Percentiles rank a stretch among this genome's conserved stretches.
phyloP scores from a whole-genome alignment of 2,797 vertebrate genomes.

The Tympanoctomys barrerae region DNA sequence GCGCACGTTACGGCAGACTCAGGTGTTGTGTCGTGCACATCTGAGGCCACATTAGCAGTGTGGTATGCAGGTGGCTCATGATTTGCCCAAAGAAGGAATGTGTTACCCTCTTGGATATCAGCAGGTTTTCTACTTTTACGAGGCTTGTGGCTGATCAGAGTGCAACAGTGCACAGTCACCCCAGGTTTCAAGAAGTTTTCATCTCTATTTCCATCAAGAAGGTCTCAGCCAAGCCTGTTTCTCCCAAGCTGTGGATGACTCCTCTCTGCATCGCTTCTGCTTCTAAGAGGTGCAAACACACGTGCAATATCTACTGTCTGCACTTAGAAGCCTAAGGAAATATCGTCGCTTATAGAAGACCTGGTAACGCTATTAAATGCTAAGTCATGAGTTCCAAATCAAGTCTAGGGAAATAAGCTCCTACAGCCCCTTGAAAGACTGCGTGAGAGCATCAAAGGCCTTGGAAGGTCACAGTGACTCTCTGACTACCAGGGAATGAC shows the following conservation, averaged over 20 bases:
- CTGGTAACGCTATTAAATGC: neutral
- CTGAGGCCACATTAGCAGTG: neutral
- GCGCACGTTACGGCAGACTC: neutral
- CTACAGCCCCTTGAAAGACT: neutral
- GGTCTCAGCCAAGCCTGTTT: neutral
- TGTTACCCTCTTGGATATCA: neutral
- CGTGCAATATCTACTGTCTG: neutral
- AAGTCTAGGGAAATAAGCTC: neutral
- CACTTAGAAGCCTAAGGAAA: conserved; percentile 4
- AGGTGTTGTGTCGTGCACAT: neutral
- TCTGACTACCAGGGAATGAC: neutral
- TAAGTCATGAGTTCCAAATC: neutral
- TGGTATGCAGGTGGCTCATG: neutral
- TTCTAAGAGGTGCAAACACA: neutral
- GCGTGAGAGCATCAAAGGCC: neutral
- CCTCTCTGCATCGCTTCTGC: neutral
- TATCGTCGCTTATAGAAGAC: neutral
- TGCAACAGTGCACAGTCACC: neutral
- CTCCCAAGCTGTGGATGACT: neutral
- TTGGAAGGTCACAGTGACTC: neutral
- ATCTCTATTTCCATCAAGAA: neutral
- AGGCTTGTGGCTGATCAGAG: neutral
- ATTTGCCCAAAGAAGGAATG: neutral
- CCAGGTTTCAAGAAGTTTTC: neutral
- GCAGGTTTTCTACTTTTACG: neutral